These are phyloP conservation scores for Drosophila tripunctata DNA, from an alignment of 2,888 invertebrate genomes.

Conservation along the genomic window DNA sequence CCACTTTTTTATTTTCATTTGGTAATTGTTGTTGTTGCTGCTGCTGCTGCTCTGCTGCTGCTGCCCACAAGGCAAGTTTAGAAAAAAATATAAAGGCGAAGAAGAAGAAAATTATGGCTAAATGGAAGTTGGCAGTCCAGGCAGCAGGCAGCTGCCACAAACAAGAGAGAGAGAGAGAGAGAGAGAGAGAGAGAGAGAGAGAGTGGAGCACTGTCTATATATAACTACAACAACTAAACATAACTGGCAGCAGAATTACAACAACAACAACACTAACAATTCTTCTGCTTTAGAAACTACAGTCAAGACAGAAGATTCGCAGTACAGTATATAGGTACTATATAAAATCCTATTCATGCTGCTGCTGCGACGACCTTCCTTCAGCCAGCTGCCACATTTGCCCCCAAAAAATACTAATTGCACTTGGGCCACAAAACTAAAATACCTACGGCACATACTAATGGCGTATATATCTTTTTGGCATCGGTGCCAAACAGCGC, in stretches of 20 bases:
- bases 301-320: constrained; percentile 30
- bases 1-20: constrained; percentile 43
- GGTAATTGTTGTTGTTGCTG: constrained; percentile 54
- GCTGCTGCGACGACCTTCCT: constrained; percentile 7
- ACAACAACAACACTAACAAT: not conserved
- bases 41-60: constrained; percentile 20
- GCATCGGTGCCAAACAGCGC: constrained; percentile 49
- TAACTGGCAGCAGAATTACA: not conserved
- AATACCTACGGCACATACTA: too few species aligned
- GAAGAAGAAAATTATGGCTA: constrained; percentile 57
- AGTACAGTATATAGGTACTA: constrained; percentile 17
- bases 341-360: not conserved
- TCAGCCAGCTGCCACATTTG: not conserved
- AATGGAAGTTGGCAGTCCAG: constrained; percentile 62
- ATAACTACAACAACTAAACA: constrained; percentile 25
- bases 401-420: constrained; percentile 23
- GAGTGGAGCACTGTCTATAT: constrained; percentile 44
- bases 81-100: constrained; percentile 7
- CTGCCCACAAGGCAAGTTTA: constrained; percentile 44
- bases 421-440: constrained; percentile 4
- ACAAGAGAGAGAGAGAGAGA: too few species aligned
- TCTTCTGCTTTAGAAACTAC: too few species aligned
- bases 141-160: constrained; percentile 48
- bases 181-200: too few species aligned
- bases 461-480: constrained; percentile 18